Base-by-base conservation (phyloP, 2,113 vertebrate species). In the Menura novaehollandiae region DNA sequence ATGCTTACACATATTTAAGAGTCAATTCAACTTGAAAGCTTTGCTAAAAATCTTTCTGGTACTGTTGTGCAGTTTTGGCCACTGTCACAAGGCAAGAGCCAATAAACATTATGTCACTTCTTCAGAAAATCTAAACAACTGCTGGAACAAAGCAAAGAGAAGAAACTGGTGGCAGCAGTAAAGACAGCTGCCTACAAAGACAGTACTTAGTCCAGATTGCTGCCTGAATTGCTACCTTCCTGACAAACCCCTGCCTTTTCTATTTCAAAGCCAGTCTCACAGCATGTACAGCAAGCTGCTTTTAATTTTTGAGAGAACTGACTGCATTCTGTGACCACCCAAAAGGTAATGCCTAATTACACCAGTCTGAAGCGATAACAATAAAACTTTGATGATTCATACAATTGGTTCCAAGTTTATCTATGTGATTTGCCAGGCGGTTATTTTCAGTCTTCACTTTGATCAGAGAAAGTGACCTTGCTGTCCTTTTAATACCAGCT, bases 391-490 rank as follows among this genome's bases (percentile, higher is more conserved):
- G 67, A 89, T 64, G 84, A 91, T 72, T 88, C 88, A 79, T 77
- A 89, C 91, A 87, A 58, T 51, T 76, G 81, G 59, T 92, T 91
- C 91, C 64, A 64, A 60, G n/a, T 95, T 88, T 81, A 83, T 88
- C 82, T 44, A 19, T 39, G 53, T 2, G 44, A 85, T 80, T 63
- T 94, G 67, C 92, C 88, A 95, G 83, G 68, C 73, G 82, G 63
- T 62, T 89, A 59, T 94, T 95, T 89, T 74, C 87, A 93, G 85
- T 82, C 74, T 90, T 86, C 5, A 4, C 91, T 96, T 95, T 97
- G 92, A 97, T 96, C 95, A 89, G 53, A 92, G 44, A 93, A 96
- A 93, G 76, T 89, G 91, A 95, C 94, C 94, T 91, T 88, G 49
- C 67, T 87, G 82, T 89, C 92, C 85, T 86, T 88, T 93, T 86